Conservation (phyloP, 2,113 vertebrate species). For the Erinaceus europaeus region DNA sequence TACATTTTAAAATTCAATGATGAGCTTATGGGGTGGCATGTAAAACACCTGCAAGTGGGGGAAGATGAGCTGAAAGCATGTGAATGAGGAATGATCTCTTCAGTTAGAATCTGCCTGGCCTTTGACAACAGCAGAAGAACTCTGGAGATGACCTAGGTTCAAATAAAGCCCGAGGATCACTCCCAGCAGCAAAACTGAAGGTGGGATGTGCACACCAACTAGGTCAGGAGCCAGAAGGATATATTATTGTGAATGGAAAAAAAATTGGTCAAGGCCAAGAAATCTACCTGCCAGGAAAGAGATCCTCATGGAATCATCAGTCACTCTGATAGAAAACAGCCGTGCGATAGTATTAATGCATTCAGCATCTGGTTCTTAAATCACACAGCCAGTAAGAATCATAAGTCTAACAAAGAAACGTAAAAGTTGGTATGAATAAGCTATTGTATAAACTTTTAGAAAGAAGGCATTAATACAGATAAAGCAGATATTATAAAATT, state of each 20-base stretch:
- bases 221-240: neutral
- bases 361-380: neutral
- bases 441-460: neutral
- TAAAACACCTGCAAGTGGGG: neutral
- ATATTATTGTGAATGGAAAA: too few species aligned
- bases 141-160: neutral
- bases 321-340: neutral
- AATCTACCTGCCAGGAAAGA: neutral
- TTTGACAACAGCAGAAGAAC: neutral
- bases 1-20: neutral
- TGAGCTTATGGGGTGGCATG: neutral
- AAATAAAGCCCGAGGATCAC: neutral
- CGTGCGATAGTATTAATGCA: neutral
- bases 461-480: neutral
- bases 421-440: neutral
- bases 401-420: neutral
- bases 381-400: neutral
- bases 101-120: neutral
- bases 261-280: neutral
- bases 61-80: neutral
- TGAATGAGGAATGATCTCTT: neutral
- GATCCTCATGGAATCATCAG: too few species aligned
- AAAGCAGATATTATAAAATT: slow-evolving; percentile 12
- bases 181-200: neutral
- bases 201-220: too few species aligned